These are phyloP conservation scores for Coronaproctus castanopsis DNA, from an alignment of 2,888 invertebrate genomes.

Conservation along the genomic window DNA sequence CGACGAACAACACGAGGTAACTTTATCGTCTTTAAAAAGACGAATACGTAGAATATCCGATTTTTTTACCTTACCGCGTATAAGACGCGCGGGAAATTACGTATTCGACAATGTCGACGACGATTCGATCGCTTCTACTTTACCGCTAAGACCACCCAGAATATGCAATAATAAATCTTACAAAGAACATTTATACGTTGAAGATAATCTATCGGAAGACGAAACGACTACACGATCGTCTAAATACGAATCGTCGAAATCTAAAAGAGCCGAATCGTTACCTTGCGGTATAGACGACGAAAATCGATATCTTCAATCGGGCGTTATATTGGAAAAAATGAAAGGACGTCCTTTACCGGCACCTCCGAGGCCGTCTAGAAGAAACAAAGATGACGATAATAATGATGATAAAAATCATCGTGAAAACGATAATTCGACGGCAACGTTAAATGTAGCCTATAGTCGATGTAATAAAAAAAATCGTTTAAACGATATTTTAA, in stretches of 20 bases:
- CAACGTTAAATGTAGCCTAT: not conserved
- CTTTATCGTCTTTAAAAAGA: not conserved
- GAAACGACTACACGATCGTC: constrained; percentile 21
- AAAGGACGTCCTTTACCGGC: constrained; percentile 67
- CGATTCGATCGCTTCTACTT: not conserved
- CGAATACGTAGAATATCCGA: constrained; percentile 8
- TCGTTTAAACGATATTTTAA: not conserved
- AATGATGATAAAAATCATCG: constrained; percentile 9
- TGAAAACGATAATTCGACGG: not conserved
- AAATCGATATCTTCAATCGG: constrained; percentile 40
- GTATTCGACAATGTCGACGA: not conserved
- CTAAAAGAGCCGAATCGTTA: constrained; percentile 7
- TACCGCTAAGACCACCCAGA: constrained; percentile 28
- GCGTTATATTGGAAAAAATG: constrained; percentile 59
- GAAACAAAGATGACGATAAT: constrained; percentile 21
- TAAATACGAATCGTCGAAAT: constrained; percentile 22
- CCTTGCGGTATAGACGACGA: constrained; percentile 8
- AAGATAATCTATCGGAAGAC: constrained; percentile 25
- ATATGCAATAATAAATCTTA: constrained; percentile 31
- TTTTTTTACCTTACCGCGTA: constrained; percentile 11
- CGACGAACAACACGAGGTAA: not conserved
- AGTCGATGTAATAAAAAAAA: constrained; percentile 7
- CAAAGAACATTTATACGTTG: constrained; percentile 20
- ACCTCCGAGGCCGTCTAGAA: constrained; percentile 62
- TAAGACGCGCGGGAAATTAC: constrained; percentile 3